Conservation (phyloP, 2,797 vertebrate species). For the Syngnathus acus region DNA sequence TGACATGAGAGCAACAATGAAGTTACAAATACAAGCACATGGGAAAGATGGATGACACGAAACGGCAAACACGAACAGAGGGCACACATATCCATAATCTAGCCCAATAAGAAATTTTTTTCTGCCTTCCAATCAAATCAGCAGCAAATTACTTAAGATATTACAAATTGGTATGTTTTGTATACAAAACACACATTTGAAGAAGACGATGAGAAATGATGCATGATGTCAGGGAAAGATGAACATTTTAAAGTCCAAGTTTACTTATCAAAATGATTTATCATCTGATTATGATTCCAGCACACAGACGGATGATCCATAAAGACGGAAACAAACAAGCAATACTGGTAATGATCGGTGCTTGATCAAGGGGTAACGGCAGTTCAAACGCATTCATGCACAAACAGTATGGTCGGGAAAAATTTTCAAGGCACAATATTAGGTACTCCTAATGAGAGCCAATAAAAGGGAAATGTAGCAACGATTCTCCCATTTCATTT, state of each 20-base stretch:
- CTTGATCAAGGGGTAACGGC: background rate
- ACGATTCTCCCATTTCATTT: background rate
- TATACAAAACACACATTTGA: background rate
- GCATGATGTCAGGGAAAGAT: background rate
- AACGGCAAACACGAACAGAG: background rate
- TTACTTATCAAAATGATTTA: background rate
- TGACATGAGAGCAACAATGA: constrained; percentile 38
- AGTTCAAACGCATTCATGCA: background rate
- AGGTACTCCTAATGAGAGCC: background rate
- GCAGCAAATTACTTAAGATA: background rate
- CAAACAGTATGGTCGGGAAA: background rate
- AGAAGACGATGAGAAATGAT: background rate
- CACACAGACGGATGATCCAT: background rate
- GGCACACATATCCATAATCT: background rate
- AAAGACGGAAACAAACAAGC: background rate
- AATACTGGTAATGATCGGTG: background rate
- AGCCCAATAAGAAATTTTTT: background rate
- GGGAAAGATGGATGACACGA: background rate
- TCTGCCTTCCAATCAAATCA: background rate
- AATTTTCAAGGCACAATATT: background rate
- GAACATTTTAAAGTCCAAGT: background rate
- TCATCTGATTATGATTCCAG: background rate
- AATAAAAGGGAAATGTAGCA: background rate
- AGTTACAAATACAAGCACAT: constrained; percentile 16
- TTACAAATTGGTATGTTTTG: no score